Conservation (phyloP, 2,797 vertebrate species). For the Lacerta viridis region DNA sequence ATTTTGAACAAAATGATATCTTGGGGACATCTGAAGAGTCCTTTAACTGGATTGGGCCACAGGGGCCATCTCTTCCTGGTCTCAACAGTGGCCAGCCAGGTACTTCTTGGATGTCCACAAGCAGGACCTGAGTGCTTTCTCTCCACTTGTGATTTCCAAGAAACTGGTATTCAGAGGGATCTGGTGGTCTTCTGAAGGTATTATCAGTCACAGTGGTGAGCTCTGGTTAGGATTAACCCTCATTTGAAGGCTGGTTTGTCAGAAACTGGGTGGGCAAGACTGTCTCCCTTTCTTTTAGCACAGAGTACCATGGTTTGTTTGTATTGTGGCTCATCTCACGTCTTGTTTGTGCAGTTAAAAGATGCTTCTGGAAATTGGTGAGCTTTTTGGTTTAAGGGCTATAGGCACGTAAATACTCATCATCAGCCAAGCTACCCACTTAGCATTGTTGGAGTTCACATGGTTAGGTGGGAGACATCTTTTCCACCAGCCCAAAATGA, state of each 20-base stretch:
- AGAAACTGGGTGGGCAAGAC: neutral
- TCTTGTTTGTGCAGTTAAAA: neutral
- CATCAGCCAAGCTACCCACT: neutral
- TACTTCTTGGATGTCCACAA: too few relatives aligned
- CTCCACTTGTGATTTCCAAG: too few relatives aligned
- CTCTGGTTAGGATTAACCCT: constrained; percentile 22
- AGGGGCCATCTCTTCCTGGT: too few relatives aligned
- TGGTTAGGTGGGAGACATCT: neutral
- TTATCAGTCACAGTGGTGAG: constrained; percentile 32
- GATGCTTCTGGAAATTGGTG: too few relatives aligned
- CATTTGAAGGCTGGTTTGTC: constrained; percentile 28
- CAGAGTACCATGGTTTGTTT: neutral
- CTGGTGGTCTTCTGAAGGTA: neutral
- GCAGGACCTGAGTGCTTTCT: too few relatives aligned
- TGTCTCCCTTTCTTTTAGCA: constrained; percentile 1
- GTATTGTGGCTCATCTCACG: neutral
- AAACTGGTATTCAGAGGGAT: too few relatives aligned
- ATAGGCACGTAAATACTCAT: neutral
- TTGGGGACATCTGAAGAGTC: neutral
- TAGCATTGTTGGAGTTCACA: neutral
- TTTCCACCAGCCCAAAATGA: neutral
- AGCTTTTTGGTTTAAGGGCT: neutral
- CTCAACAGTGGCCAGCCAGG: too few relatives aligned
- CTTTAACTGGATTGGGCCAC: too few relatives aligned
- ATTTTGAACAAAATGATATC: constrained; percentile 35